A percentile compares a stretch with the other conserved stretches of the same genome.
These are phyloP conservation scores for Hycleus cichorii DNA, from an alignment of 1,140 invertebrate genomes.

Conservation along the genomic window DNA sequence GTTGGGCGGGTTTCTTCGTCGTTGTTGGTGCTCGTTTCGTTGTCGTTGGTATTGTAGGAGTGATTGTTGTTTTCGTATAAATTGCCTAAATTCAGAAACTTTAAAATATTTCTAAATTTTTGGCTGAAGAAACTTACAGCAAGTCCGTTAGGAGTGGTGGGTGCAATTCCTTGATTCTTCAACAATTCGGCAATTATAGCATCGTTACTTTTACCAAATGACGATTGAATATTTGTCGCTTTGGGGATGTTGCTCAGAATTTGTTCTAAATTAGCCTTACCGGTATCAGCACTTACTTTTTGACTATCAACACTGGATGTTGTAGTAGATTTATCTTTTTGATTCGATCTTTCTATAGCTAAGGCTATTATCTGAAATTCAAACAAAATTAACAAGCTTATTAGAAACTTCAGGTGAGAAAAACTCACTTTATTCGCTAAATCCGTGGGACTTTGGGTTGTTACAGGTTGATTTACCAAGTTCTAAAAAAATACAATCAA, in stretches of 20 bases:
- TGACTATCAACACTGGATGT: not conserved
- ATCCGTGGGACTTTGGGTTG: constrained; percentile 11
- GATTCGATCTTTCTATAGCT: constrained; percentile 26
- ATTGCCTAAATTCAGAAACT: not conserved
- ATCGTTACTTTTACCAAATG: constrained; percentile 52
- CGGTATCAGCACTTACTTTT: constrained; percentile 22
- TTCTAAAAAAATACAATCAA: constrained; percentile 13
- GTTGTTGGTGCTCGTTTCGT: constrained; percentile 17
- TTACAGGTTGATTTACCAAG: constrained; percentile 6
- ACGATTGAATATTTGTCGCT: constrained; percentile 16
- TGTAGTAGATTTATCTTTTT: constrained; percentile 10
- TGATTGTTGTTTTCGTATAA: constrained; percentile 23
- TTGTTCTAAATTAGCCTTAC: constrained; percentile 14
- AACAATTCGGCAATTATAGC: constrained; percentile 57
- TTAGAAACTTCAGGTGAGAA: not conserved
- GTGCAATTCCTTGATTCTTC: constrained; percentile 60
- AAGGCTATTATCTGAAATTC: constrained; percentile 30
- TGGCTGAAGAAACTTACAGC: constrained; percentile 25
- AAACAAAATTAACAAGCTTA: not conserved
- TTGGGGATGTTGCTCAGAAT: too few species aligned
- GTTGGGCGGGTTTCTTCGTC: not conserved
- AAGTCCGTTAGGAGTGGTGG: constrained; percentile 51
- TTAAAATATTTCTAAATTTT: too few species aligned
- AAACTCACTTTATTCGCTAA: constrained; percentile 33
- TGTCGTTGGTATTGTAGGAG: constrained; percentile 20